Evolutionary conservation across 2,888 invertebrate genomes (phyloP), one percentile per base, ranked within the genome.

Genomic region (Trissolcus brochymenae): DNA sequence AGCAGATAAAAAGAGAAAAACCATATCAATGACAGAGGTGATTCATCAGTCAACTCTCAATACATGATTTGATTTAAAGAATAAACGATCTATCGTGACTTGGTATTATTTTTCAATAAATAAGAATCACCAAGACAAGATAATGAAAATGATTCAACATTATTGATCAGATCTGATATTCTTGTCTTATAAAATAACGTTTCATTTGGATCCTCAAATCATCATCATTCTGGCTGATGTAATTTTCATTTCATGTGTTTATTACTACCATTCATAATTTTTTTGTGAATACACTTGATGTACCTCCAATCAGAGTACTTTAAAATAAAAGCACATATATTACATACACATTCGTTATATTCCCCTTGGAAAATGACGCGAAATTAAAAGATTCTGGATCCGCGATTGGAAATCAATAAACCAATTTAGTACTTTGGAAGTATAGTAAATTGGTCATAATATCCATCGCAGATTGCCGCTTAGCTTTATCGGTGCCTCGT

Each of bases 401-500:
- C 35, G 35, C 35, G 35, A 35, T 35, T 59, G 17, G 35, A 29
- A 50, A 66, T 60, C 49, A 68, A 73, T 73, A 41, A 67, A 67
- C 61, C 57, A 53, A 65, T 64, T 70, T 46, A 17, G 29, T 35
- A 35, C 35, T 11, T n/a, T 35, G 35, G 25, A 57, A 70, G 43
- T 60, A 51, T 60, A 43, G 70, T 60, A 55, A 59, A 70, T 70
- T 62, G 55, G n/a, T 9, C 41, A 55, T 75, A 65, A 70, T 60
- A 75, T 70, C 55, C 25, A 19, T 14, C 49, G 54, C 59, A 70
- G 70, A 51, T 43, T 40, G 61, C 19, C 25, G 13, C 35, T 35
- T 35, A 50, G 65, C 60, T 65, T 72, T 72, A 73, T 77, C 68
- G 67, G 14, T 46, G 57, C 67, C 62, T 73, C 57, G 29, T 61